phyloP scores from a whole-genome alignment of 2,113 vertebrate species.

The Caretta caretta region DNA sequence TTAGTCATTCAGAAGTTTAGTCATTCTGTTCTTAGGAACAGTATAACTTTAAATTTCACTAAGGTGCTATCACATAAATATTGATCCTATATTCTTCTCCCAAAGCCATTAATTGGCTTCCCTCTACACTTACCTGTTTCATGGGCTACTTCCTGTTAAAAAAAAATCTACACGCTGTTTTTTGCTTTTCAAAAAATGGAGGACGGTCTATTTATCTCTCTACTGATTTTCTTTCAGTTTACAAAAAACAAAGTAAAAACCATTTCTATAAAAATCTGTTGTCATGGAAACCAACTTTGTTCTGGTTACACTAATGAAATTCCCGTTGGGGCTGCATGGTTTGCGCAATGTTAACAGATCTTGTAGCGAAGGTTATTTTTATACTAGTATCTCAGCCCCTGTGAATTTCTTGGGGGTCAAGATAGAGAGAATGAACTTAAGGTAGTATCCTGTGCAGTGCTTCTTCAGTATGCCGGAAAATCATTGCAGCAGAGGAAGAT shows the following conservation, averaged over 20 bases:
- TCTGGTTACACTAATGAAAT: background rate
- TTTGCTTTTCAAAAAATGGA: background rate
- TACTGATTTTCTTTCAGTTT: background rate
- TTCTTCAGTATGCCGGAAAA: background rate
- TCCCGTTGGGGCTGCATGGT: rapidly evolving
- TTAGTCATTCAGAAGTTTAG: background rate
- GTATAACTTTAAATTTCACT: background rate
- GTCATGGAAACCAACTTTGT: background rate
- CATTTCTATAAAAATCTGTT: background rate
- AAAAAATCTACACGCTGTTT: background rate
- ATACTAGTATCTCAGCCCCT: background rate
- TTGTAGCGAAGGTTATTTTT: rapidly evolving
- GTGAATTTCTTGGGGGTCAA: rapidly evolving
- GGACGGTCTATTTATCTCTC: background rate
- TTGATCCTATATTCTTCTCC: background rate
- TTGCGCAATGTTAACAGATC: rapidly evolving
- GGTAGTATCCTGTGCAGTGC: background rate
- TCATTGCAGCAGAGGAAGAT: background rate
- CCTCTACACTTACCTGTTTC: background rate
- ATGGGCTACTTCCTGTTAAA: rapidly evolving
- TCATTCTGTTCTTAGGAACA: background rate
- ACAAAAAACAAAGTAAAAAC: background rate
- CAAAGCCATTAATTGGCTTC: background rate
- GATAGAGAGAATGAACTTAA: background rate
- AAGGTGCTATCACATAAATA: background rate